Base-by-base conservation (phyloP, 2,113 vertebrate species). In the Pithys albifrons region DNA sequence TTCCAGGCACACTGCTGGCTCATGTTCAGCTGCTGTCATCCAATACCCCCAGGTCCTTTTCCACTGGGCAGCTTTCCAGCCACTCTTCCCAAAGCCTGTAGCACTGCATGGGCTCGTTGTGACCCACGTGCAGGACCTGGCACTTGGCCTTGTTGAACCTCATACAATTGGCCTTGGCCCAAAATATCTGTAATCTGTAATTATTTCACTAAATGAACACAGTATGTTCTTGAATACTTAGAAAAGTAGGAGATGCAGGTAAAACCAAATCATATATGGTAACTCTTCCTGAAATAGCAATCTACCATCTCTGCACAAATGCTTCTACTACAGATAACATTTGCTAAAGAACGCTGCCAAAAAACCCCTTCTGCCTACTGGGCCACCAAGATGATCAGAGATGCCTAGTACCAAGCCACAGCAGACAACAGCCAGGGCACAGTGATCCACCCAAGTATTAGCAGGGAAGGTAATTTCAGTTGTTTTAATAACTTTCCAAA, bases 111-210 rank as follows among this genome's bases (percentile, higher is more conserved):
- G 25, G 14, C 9, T 23, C 70, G n/a, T 13, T 55, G 46, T 23
- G 41, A 76, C 41, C 55, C 29, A 48, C n/a, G 55, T 2, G n/a
- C 29, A 62, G 64, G n/a, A 70, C 25, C 14, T 1, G 0, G 48
- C 9, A 49, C 35, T 9, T 6, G 31, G 64, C 9, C 41, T 76
- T 70, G 41, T 23, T 49, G n/a, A 70, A 10, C 31, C 25, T 76
- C 31, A 11, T 6, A 7, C 25, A 17, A 7, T 4, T 37, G 9
- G 29, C 18, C 41, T 77, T 19, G 41, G 25, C 22, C 79, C 12
- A 71, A 64, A 84, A 33, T 57, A 76, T 51, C 10, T 61, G 9
- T 20, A 58, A 49, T 28, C 31, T 33, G 17, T 13, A 75, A 88
- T 15, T 10, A 46, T 59, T 82, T 83, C 20, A 7, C 49, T 41